Conservation (phyloP, 2,113 vertebrate genomes). For the Chionomys nivalis region DNA sequence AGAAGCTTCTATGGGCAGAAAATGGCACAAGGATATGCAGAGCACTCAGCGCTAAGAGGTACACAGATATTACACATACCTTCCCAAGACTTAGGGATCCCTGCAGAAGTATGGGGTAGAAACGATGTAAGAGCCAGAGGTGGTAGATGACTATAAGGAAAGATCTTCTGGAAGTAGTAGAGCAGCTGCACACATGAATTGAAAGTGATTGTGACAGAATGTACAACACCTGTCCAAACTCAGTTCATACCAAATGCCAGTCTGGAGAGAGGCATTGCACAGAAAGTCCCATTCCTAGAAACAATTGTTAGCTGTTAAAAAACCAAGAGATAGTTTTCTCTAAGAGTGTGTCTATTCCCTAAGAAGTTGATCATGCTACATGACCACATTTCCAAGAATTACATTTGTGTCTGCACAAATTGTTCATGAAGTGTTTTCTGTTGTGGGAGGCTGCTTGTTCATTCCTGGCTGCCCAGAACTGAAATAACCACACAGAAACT, state of each 20-base stretch:
- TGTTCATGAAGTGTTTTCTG: neutral
- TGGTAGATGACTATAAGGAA: neutral
- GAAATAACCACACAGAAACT: too few species aligned
- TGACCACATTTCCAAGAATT: neutral
- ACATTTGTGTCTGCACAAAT: neutral
- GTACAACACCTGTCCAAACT: neutral
- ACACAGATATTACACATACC: neutral
- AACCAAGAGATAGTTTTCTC: neutral
- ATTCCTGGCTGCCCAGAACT: too few species aligned
- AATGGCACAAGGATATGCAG: neutral
- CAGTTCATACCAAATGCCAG: neutral
- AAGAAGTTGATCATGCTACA: neutral
- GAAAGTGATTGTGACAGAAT: neutral
- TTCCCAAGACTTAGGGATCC: neutral
- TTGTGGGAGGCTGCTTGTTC: too few species aligned
- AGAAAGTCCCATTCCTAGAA: neutral
- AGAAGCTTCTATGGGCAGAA: neutral
- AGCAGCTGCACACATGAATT: neutral
- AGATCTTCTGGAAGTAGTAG: neutral
- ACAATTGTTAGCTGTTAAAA: neutral
- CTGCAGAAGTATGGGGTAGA: neutral
- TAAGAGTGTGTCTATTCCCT: neutral
- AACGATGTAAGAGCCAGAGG: neutral
- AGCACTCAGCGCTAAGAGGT: neutral
- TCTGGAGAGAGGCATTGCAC: neutral